Conservation (phyloP, 2,888 invertebrate genomes). For the Cerceris rybyensis region DNA sequence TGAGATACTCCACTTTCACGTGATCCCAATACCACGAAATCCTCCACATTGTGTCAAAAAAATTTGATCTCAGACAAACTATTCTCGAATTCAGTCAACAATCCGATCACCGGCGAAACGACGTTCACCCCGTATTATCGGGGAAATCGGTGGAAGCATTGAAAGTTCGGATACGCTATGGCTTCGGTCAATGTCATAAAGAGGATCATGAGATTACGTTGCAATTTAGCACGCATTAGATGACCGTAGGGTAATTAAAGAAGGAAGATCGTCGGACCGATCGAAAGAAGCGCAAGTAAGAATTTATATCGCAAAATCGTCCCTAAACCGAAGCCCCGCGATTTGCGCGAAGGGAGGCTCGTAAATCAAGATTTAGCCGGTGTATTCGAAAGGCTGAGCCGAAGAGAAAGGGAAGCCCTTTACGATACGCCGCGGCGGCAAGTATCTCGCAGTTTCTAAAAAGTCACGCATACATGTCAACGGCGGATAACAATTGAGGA, state of each 20-base stretch:
- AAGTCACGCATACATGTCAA: too few relatives aligned
- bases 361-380: slow-evolving; percentile 31
- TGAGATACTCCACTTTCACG: too few relatives aligned
- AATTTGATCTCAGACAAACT: not conserved
- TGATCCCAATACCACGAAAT: too few relatives aligned
- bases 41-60: too few relatives aligned
- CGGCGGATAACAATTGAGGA: too few relatives aligned
- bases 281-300: not conserved
- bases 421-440: too few relatives aligned
- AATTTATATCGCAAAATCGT: not conserved
- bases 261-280: not conserved
- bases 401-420: slow-evolving; percentile 28
- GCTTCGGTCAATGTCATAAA: slow-evolving; percentile 18
- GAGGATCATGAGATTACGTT: slow-evolving; percentile 36
- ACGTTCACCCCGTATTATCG: not conserved
- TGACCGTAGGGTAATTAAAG: not conserved
- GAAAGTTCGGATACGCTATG: not conserved
- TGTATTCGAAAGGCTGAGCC: slow-evolving; percentile 3
- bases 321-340: not conserved
- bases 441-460: too few relatives aligned
- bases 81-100: not conserved
- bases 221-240: slow-evolving; percentile 8
- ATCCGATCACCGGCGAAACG: not conserved
- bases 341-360: not conserved
- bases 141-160: not conserved